A percentile compares a stretch with the other conserved stretches of the same genome.
Conservation (phyloP, 2,797 vertebrate species). For the Malurus leucopterus region DNA sequence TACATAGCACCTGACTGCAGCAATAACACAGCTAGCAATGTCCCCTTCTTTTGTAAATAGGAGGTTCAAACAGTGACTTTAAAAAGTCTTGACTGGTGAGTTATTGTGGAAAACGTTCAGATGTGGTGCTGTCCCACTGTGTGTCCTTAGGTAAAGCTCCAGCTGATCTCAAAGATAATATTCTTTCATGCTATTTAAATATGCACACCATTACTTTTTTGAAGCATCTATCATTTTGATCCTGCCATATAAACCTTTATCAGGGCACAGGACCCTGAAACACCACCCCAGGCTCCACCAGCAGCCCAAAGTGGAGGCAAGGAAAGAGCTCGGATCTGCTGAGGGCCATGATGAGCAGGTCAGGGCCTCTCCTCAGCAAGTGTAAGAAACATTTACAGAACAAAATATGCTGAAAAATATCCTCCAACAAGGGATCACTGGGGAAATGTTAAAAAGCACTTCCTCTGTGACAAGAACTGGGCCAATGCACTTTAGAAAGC, state of each 20-base stretch:
- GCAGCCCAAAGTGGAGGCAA: accelerated
- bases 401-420: not conserved
- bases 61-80: not conserved
- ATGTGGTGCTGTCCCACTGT: not conserved
- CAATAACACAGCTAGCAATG: not conserved
- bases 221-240: not conserved
- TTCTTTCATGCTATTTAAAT: not conserved
- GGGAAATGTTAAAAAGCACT: not conserved
- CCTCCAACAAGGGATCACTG: not conserved
- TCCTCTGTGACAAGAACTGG: not conserved
- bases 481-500: not conserved
- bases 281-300: accelerated
- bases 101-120: not conserved
- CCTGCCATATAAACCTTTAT: not conserved
- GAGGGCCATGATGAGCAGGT: not conserved
- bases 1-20: not conserved
- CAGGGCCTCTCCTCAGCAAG: not conserved
- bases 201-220: not conserved
- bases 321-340: not conserved
- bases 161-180: not conserved
- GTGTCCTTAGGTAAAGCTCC: not conserved
- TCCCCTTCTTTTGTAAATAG: not conserved
- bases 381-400: not conserved
- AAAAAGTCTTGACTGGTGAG: not conserved
- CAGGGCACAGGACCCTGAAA: not conserved